Evolutionary conservation across 2,113 vertebrate species (phyloP).

Genomic region (Macquaria australasica): DNA sequence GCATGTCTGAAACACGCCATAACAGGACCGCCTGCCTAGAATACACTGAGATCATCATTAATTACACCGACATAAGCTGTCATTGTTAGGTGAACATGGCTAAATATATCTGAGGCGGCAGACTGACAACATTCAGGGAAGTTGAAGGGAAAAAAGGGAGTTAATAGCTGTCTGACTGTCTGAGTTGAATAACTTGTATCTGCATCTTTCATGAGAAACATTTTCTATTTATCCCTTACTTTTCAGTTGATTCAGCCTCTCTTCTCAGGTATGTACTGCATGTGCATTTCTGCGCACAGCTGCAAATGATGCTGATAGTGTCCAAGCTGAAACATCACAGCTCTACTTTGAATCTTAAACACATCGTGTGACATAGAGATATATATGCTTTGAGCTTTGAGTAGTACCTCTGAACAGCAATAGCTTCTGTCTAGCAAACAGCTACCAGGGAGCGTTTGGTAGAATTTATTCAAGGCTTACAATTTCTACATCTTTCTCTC

Average conservation of each 20-base stretch:
- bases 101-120: slow-evolving; percentile 51
- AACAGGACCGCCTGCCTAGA: slow-evolving; percentile 58
- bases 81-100: slow-evolving; percentile 23
- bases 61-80: slow-evolving; percentile 54
- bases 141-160: slow-evolving; percentile 24
- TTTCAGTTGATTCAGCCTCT: slow-evolving; percentile 23
- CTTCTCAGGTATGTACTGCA: background rate
- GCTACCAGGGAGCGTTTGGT: slow-evolving; percentile 36
- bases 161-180: slow-evolving; percentile 16
- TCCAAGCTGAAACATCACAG: slow-evolving; percentile 17
- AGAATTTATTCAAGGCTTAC: slow-evolving; percentile 59
- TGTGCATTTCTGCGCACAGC: slow-evolving; percentile 2
- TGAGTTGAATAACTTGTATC: background rate
- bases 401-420: background rate
- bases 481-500: slow-evolving; percentile 57
- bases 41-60: slow-evolving; percentile 50
- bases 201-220: background rate
- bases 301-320: slow-evolving; percentile 13
- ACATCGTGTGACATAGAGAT: background rate
- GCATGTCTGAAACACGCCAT: slow-evolving; percentile 34
- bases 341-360: slow-evolving; percentile 34
- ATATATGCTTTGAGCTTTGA: background rate
- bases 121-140: slow-evolving; percentile 48
- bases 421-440: slow-evolving; percentile 32
- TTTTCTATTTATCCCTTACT: background rate